Percentiles rank a stretch among this genome's conserved stretches.
Conservation (phyloP, 2,113 vertebrate species). For the Hippocampus guttulatus region DNA sequence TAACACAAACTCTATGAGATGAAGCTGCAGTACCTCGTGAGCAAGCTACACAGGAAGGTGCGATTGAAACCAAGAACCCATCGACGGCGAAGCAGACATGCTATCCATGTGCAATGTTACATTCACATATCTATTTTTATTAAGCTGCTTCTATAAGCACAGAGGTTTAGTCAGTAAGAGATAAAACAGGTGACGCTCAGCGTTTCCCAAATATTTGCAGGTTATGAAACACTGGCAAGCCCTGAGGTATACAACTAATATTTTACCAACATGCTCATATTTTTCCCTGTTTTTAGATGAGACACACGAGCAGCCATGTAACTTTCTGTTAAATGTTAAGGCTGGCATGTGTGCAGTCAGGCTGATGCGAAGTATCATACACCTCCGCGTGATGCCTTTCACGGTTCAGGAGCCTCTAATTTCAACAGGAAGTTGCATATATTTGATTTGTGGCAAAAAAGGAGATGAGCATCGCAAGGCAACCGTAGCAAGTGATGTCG, state of each 20-base stretch:
- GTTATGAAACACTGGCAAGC: conserved; percentile 44
- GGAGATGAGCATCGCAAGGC: not conserved
- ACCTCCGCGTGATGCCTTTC: conserved; percentile 94
- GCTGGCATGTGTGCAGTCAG: conserved; percentile 74
- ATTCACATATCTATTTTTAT: not conserved
- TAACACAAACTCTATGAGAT: too few species aligned
- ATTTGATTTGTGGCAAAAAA: conserved; percentile 79
- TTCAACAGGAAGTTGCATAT: conserved; percentile 98
- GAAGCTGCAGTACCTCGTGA: too few species aligned
- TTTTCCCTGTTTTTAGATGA: conserved; percentile 99
- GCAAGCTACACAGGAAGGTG: too few species aligned
- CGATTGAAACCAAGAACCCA: too few species aligned
- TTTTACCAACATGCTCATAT: conserved; percentile 90
- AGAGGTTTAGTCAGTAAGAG: not conserved
- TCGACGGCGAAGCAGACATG: too few species aligned
- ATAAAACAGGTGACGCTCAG: conserved; percentile 23
- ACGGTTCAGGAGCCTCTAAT: conserved; percentile 98
- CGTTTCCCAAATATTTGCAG: conserved; percentile 47
- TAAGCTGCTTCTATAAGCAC: not conserved
- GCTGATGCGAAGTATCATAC: conserved; percentile 57
- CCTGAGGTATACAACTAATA: conserved; percentile 82
- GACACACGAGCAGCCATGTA: conserved; percentile 90
- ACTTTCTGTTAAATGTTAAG: conserved; percentile 81
- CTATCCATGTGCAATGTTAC: not conserved
- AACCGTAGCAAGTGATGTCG: conserved; percentile 69